Conservation (phyloP, 2,113 vertebrate species). For the Chamaetylas fuelleborni region DNA sequence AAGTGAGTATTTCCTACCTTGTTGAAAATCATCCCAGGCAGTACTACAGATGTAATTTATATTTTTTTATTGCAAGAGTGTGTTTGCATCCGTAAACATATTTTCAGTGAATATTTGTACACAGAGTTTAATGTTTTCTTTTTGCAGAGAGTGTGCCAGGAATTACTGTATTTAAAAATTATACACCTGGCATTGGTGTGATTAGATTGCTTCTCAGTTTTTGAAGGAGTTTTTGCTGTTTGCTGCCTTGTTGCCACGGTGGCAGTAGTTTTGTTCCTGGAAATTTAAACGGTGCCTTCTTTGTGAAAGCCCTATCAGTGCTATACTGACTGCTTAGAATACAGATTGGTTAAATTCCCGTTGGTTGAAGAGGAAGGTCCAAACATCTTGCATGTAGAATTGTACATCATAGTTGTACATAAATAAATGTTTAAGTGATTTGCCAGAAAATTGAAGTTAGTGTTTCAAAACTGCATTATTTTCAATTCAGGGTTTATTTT, state of each 20-base stretch:
- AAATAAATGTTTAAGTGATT: neutral
- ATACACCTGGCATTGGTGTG: neutral
- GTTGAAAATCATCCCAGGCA: neutral
- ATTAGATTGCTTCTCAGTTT: neutral
- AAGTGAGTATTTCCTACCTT: neutral
- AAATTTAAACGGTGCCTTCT: neutral
- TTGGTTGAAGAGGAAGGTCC: neutral
- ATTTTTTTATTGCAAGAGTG: neutral
- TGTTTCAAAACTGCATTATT: neutral
- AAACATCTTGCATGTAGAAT: fast-evolving
- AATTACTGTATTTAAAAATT: neutral
- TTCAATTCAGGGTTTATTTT: neutral
- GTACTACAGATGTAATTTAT: neutral
- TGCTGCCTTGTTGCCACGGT: neutral
- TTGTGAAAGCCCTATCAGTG: neutral
- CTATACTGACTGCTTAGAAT: neutral
- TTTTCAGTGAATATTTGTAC: neutral
- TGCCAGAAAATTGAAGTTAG: neutral
- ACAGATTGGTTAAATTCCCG: neutral
- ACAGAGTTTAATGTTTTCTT: neutral
- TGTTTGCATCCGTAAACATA: neutral
- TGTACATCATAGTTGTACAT: neutral
- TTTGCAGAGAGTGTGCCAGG: neutral
- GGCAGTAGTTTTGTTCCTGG: neutral
- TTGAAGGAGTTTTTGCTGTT: neutral